phyloP scores from a whole-genome alignment of 2,888 invertebrate species.

The Drosophila kuntzei region DNA sequence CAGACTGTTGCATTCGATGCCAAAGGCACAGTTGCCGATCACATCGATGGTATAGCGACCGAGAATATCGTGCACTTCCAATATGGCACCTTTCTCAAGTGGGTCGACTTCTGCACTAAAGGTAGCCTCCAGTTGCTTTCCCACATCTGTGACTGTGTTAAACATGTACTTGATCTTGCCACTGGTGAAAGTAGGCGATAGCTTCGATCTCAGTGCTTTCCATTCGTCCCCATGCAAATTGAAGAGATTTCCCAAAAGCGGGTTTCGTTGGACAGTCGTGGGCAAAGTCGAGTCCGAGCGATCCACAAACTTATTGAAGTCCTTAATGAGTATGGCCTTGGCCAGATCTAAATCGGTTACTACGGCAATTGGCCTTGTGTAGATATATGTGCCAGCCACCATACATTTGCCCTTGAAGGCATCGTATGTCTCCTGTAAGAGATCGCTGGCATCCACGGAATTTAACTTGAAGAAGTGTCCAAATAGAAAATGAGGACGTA shows the following conservation, averaged over 20 bases:
- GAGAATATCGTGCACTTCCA: constrained; percentile 85
- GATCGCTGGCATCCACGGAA: constrained; percentile 49
- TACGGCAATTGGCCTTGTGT: constrained; percentile 68
- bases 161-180: constrained; percentile 86
- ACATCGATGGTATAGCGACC: constrained; percentile 86
- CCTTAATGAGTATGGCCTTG: constrained; percentile 83
- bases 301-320: constrained; percentile 84
- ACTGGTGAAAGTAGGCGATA: constrained; percentile 86
- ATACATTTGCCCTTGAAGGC: constrained; percentile 63
- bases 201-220: constrained; percentile 85
- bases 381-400: constrained; percentile 75
- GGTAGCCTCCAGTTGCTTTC: constrained; percentile 55
- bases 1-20: constrained; percentile 85
- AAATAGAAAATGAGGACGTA: constrained; percentile 60
- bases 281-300: constrained; percentile 60
- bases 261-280: constrained; percentile 75
- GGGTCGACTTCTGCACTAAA: constrained; percentile 21
- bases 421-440: constrained; percentile 72
- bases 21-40: constrained; percentile 86
- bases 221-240: constrained; percentile 84
- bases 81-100: background rate
- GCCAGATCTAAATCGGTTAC: constrained; percentile 80
- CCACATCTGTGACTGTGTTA: constrained; percentile 79
- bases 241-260: constrained; percentile 82
- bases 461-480: constrained; percentile 65